phyloP scores from a whole-genome alignment of 2,113 vertebrate genomes.

The Myocastor coypus region DNA sequence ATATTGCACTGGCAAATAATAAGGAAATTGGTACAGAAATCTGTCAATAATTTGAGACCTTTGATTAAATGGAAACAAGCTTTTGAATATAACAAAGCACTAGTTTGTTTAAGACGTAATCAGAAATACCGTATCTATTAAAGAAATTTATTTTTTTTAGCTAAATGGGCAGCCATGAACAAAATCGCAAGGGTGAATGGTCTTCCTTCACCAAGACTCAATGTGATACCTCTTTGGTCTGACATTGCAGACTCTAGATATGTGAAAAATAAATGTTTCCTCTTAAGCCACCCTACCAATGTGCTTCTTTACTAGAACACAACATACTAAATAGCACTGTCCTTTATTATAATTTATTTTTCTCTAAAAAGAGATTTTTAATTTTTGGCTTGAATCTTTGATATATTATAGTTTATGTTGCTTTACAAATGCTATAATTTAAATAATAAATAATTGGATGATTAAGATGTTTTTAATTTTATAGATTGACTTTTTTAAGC shows the following conservation, averaged over 20 bases:
- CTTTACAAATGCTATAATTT: background rate
- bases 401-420: background rate
- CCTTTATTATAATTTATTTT: background rate
- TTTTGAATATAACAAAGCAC: background rate
- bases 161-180: background rate
- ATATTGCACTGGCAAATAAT: background rate
- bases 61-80: background rate
- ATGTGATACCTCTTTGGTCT: background rate
- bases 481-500: background rate
- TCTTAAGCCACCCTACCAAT: background rate
- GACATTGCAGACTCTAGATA: background rate
- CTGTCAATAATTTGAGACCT: background rate
- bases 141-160: background rate
- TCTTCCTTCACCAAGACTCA: background rate
- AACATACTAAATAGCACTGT: background rate
- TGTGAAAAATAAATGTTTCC: constrained; percentile 10
- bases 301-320: background rate
- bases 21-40: background rate
- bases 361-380: background rate
- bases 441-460: background rate
- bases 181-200: background rate
- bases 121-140: background rate
- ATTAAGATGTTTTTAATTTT: background rate
- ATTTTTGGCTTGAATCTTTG: constrained; percentile 8
- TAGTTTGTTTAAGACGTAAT: background rate